A percentile compares a stretch with the other conserved stretches of the same genome.
These are phyloP conservation scores for Otis tarda DNA, from an alignment of 2,113 vertebrate species.

Conservation along the genomic window DNA sequence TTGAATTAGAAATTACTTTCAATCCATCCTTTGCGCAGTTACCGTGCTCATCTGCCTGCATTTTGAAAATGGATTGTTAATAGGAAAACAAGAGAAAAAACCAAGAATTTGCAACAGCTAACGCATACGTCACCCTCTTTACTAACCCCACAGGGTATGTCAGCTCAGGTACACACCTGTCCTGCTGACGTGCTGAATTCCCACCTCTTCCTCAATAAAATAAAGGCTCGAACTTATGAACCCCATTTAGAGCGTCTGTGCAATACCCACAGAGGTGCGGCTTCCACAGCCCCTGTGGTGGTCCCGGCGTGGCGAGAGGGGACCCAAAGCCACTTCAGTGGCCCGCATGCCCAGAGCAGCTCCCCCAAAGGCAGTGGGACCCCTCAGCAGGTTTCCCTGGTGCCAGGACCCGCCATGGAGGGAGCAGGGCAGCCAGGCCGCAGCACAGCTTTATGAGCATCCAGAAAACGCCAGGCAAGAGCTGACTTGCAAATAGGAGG, in stretches of 20 bases:
- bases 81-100: rapidly evolving
- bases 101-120: background rate
- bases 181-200: background rate
- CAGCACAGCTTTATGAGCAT: background rate
- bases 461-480: background rate
- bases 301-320: rapidly evolving
- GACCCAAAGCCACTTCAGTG: background rate
- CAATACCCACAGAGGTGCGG: background rate
- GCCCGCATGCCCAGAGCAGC: background rate
- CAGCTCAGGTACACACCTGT: background rate
- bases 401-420: background rate
- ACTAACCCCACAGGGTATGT: rapidly evolving
- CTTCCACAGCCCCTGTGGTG: background rate
- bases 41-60: background rate
- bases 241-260: background rate
- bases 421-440: background rate
- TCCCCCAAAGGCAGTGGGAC: background rate
- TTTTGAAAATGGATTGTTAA: background rate
- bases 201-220: background rate
- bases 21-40: background rate
- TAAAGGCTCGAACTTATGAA: background rate
- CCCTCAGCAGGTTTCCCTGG: background rate
- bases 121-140: background rate
- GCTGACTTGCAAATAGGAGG: background rate
- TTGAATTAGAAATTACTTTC: background rate